These are phyloP conservation scores for Machimus rusticus DNA, from an alignment of 2,888 invertebrate species.

Conservation along the genomic window DNA sequence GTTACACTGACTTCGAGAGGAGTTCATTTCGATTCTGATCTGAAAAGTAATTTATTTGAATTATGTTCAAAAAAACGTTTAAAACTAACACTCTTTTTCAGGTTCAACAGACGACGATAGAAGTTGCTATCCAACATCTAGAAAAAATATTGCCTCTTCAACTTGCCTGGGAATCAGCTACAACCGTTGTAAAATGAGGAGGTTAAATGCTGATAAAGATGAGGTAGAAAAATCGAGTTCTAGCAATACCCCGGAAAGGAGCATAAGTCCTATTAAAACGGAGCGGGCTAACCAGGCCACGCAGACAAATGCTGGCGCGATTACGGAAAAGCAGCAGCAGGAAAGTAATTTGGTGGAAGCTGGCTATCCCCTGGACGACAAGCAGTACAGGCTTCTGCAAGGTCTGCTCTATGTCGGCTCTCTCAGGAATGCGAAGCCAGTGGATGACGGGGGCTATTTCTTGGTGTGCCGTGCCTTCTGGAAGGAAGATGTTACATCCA, in stretches of 20 bases:
- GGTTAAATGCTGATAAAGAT: not conserved
- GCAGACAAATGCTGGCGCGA: not conserved
- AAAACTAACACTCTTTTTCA: not conserved
- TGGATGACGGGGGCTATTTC: conserved; percentile 50
- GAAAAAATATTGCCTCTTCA: not conserved
- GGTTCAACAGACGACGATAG: not conserved
- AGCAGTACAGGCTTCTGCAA: conserved; percentile 54
- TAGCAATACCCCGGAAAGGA: not conserved
- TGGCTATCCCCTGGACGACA: not conserved
- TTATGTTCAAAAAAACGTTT: not conserved
- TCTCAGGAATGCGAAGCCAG: conserved; percentile 51
- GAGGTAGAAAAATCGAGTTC: not conserved
- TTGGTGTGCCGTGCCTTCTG: conserved; percentile 58
- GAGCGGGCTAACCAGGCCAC: not conserved
- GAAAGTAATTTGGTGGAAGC: not conserved
- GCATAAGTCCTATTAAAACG: not conserved
- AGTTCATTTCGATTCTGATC: conserved; percentile 65
- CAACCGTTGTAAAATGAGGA: not conserved
- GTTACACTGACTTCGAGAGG: conserved; percentile 62
- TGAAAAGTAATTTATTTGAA: not conserved
- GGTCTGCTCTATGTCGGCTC: conserved; percentile 58
- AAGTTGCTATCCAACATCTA: not conserved
- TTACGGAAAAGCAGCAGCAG: not conserved
- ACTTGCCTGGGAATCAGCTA: not conserved
- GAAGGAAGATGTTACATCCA: conserved; percentile 54